Evolutionary conservation across 1,140 invertebrate species (phyloP), one percentile per base, ranked within the genome.

Genomic region (Drosophila sucinea): DNA sequence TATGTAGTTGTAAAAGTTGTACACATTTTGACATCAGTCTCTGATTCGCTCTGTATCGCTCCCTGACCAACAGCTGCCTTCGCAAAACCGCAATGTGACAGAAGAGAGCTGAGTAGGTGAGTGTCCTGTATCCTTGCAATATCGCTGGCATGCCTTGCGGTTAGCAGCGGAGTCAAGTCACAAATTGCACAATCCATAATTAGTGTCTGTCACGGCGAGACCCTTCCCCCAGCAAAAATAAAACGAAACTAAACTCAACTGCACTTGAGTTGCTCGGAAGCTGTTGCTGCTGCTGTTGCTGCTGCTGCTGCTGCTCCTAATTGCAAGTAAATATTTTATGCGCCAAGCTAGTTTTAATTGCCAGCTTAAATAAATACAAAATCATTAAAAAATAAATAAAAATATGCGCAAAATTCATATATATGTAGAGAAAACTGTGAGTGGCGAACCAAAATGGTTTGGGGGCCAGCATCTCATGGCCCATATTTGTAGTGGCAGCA

Each of bases 261-360:
- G 83, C 82, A 82, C 71, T 87, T 87, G 79, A 86, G 82, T 76
- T 73, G 80, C 66, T 64, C 44, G 29, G 60, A 29, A 56, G 35
- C 10, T 29, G 64, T 29, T 32, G 47, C 30, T 29, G 64, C 27
- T 32, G 47, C 38, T 41, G 32, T 70, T 66, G 77, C 68, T 72
- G 65, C 32, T 33, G 51, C 35, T 41, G 32, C 65, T 61, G 77
- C 65, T 72, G 79, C 69, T 76, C 71, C 83, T 87, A 87, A 87
- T 87, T 87, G 83, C 84, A 89, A 87, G 83, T 87, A 87, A 87
- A 87, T 87, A 87, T 83, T 87, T 89, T 77, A 87, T 87, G 77
- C 82, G 63, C 67, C 70, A 86, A 86, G 75, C 73, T 77, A 51
- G 67, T 87, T 87, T 87, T 87, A 87, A 87, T 87, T 87, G 83